Evolutionary conservation across 2,113 vertebrate genomes (phyloP).

Genomic region (Notiomystis cincta): DNA sequence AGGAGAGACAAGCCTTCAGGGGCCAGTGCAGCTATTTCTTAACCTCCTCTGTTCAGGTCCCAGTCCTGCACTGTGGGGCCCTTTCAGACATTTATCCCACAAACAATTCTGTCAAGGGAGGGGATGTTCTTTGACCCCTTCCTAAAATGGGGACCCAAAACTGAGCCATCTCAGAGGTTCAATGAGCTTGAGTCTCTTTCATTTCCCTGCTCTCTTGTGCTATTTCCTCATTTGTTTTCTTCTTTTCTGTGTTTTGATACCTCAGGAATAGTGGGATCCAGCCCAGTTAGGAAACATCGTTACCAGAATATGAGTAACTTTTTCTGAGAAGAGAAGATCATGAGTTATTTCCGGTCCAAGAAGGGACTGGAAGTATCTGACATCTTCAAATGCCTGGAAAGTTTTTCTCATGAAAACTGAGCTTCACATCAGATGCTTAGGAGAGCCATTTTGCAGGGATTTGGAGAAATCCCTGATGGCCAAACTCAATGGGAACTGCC

Average conservation of each 20-base stretch:
- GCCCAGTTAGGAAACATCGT: background rate
- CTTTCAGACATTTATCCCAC: background rate
- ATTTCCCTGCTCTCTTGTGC: background rate
- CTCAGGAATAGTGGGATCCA: background rate
- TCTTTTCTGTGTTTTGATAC: background rate
- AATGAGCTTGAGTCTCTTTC: background rate
- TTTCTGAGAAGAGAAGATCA: background rate
- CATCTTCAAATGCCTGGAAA: background rate
- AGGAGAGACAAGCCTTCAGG: background rate
- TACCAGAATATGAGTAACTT: background rate
- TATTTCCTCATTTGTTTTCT: background rate
- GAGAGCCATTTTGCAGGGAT: background rate
- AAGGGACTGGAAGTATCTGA: background rate
- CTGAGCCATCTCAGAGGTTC: accelerated
- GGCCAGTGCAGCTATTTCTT: background rate
- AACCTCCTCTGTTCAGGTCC: background rate
- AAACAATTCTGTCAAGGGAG: background rate
- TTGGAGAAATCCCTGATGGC: background rate
- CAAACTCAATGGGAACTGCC: background rate
- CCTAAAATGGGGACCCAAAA: background rate
- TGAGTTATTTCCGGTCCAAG: background rate
- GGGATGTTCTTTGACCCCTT: background rate
- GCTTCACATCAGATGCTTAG: accelerated
- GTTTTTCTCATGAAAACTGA: background rate
- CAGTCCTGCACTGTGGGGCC: background rate